phyloP scores from a whole-genome alignment of 2,797 vertebrate genomes.

The Spinibarbus caldwelli region DNA sequence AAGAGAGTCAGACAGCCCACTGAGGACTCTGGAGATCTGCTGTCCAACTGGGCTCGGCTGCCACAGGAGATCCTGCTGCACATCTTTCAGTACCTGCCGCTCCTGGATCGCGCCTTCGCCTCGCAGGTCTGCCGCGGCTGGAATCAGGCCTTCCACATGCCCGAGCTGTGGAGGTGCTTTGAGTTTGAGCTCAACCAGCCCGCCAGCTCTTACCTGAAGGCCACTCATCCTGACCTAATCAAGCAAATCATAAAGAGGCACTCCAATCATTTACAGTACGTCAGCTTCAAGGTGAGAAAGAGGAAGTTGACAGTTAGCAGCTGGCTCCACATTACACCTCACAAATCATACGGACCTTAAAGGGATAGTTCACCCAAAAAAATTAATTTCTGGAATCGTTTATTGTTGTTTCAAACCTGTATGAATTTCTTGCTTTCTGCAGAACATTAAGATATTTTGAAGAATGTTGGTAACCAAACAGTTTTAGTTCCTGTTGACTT shows the following conservation, averaged over 20 bases:
- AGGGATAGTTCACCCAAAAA: not conserved
- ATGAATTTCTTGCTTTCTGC: not conserved
- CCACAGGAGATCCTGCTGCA: conserved; percentile 94
- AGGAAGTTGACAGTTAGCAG: not conserved
- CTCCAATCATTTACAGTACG: conserved; percentile 96
- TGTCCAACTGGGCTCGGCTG: conserved; percentile 84
- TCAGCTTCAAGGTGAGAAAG: conserved; percentile 95
- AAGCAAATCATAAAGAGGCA: conserved; percentile 98
- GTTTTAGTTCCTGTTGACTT: no score
- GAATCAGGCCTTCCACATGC: conserved; percentile 98
- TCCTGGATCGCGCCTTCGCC: conserved; percentile 92
- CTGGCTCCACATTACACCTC: not conserved
- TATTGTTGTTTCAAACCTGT: no score
- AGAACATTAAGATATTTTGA: not conserved
- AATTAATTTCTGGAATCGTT: not conserved
- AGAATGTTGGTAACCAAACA: not conserved
- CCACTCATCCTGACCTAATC: conserved; percentile 96
- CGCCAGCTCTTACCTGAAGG: conserved; percentile 94
- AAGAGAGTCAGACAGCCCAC: conserved; percentile 80
- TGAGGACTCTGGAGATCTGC: conserved; percentile 53
- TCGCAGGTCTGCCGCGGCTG: conserved; percentile 93
- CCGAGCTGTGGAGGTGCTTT: conserved; percentile 96
- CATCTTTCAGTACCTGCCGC: conserved; percentile 92
- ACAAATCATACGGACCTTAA: not conserved
- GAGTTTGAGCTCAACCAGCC: conserved; percentile 98